phyloP scores from a whole-genome alignment of 30 jellyfish, hydroid and myxozoan genomes.

The Sanderia malayensis region DNA sequence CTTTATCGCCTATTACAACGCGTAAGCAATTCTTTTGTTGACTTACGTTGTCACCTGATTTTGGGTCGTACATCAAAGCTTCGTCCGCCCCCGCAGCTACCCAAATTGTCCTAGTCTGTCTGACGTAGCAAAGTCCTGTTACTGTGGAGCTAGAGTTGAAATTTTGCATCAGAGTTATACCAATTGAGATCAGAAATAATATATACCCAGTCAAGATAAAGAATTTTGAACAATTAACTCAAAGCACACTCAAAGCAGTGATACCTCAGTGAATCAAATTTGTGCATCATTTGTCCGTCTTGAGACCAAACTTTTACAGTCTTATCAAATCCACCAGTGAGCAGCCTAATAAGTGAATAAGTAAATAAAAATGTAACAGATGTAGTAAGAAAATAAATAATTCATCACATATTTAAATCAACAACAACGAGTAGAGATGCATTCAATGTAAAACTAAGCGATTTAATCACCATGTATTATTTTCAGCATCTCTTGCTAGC shows the following conservation, averaged over 20 bases:
- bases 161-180: no score
- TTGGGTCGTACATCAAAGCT: conserved; percentile 79
- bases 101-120: conserved; percentile 82
- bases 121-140: conserved; percentile 65
- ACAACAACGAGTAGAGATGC: no score
- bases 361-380: no score
- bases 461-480: conserved; percentile 63
- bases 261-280: conserved; percentile 69
- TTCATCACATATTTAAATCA: no score
- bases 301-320: conserved; percentile 79
- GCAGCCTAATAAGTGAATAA: conserved; percentile 41
- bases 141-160: conserved; percentile 76
- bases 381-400: no score
- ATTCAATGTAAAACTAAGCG: background rate
- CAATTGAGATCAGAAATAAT: no score
- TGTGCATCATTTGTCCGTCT: conserved; percentile 82
- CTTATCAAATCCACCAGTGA: conserved; percentile 76
- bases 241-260: background rate
- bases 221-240: background rate
- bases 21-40: no score
- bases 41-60: conserved; percentile 81
- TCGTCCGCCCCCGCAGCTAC: conserved; percentile 72
- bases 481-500: conserved; percentile 66
- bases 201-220: background rate
- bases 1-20: no score